Percentiles rank a stretch among this genome's conserved stretches.
phyloP scores from a whole-genome alignment of 2,888 invertebrate species.

The Aelia acuminata region DNA sequence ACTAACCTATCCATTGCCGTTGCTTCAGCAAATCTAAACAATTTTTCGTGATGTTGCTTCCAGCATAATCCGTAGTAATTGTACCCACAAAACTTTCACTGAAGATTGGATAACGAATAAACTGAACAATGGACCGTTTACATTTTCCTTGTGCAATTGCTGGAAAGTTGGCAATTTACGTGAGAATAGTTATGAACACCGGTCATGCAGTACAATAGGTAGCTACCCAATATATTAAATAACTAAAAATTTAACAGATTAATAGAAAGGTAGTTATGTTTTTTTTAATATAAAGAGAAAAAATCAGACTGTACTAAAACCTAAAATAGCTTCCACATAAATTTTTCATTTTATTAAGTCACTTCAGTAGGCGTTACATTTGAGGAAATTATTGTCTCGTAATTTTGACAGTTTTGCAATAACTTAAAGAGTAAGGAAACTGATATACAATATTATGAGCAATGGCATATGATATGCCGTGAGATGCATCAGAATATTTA shows the following conservation, averaged over 20 bases:
- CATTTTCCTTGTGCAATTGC: constrained; percentile 19
- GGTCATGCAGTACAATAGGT: neutral
- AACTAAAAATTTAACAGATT: neutral
- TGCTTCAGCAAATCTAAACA: neutral
- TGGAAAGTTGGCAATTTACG: constrained; percentile 13
- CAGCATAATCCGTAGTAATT: neutral
- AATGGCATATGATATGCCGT: too few relatives aligned
- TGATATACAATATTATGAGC: too few relatives aligned
- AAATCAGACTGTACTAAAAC: neutral
- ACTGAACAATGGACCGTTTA: constrained; percentile 10
- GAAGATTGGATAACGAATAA: constrained; percentile 8
- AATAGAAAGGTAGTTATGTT: too few relatives aligned
- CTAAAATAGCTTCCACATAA: neutral
- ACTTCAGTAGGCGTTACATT: neutral
- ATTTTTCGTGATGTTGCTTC: constrained; percentile 1
- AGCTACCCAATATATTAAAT: neutral
- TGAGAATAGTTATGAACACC: neutral
- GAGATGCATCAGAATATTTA: too few relatives aligned
- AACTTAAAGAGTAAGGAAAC: too few relatives aligned
- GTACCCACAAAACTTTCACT: constrained; percentile 33
- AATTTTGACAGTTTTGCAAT: neutral
- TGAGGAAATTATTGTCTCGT: neutral
- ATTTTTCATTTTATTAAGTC: neutral
- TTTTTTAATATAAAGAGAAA: neutral
- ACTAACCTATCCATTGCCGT: neutral